Conservation (phyloP, 1,140 invertebrate genomes). For the Alviniconcha marisindica region DNA sequence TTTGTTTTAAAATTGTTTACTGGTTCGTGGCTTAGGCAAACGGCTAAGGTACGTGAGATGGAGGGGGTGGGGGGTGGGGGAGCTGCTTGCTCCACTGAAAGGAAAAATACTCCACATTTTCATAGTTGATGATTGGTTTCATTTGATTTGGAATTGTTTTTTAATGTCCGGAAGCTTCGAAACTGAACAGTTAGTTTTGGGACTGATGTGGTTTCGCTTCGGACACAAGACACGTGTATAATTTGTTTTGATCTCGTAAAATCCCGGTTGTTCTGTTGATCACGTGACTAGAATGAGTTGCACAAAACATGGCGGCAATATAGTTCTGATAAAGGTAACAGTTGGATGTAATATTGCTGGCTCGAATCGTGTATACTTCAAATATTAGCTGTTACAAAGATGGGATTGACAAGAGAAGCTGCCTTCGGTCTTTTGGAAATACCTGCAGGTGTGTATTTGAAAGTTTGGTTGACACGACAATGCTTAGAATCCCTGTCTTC, state of each 20-base stretch:
- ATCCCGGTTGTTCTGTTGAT: constrained; percentile 2
- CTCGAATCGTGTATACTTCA: background rate
- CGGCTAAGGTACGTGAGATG: no score
- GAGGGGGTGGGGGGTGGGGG: no score
- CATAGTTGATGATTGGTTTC: no score
- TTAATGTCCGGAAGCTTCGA: no score
- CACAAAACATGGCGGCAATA: constrained; percentile 29
- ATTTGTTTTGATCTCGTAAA: constrained; percentile 27
- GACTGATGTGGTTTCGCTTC: background rate
- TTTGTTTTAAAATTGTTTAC: no score
- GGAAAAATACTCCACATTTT: no score
- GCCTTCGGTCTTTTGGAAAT: constrained; percentile 20
- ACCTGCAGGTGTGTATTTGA: constrained; percentile 19
- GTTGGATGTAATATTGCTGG: background rate
- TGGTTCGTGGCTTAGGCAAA: no score
- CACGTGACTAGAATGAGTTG: constrained; percentile 10
- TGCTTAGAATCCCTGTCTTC: background rate
- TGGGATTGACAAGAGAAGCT: constrained; percentile 34
- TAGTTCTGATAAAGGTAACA: constrained; percentile 1
- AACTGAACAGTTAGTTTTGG: no score
- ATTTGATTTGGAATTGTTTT: no score
- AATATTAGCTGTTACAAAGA: background rate
- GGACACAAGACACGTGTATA: background rate
- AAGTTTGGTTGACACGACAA: background rate
- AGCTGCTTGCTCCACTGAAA: no score